Percentiles rank a stretch among this genome's conserved stretches.
Conservation (phyloP, 2,797 vertebrate genomes). For the Eptatretus atami region DNA sequence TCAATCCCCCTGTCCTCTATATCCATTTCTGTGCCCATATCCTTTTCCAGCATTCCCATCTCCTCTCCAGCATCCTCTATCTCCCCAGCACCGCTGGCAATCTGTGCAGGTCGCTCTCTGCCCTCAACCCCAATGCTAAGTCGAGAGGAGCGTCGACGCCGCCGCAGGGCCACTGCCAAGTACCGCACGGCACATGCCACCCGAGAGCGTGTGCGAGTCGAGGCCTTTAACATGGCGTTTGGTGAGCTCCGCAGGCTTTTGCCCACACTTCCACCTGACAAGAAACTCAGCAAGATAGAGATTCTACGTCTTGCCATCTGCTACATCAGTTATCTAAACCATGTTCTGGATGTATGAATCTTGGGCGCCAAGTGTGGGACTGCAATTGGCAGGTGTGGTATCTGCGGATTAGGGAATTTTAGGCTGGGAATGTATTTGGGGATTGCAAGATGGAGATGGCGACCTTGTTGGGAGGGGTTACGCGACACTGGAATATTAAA, state of each 20-base stretch:
- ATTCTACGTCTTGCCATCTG: constrained; percentile 36
- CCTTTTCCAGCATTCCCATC: too few species aligned
- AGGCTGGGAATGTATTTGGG: too few species aligned
- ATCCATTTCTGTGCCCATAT: too few species aligned
- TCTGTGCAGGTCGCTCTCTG: too few species aligned
- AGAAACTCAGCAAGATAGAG: constrained; percentile 47
- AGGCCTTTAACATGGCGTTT: constrained; percentile 41
- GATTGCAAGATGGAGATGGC: too few species aligned
- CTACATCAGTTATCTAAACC: constrained; percentile 46
- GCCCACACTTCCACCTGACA: constrained; percentile 39
- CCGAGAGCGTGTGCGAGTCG: constrained; percentile 32
- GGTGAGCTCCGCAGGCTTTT: constrained; percentile 32
- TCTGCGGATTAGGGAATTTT: too few species aligned
- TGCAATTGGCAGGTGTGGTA: background rate
- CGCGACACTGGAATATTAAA: too few species aligned
- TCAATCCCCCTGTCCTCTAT: too few species aligned
- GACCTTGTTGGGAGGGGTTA: too few species aligned
- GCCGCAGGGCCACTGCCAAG: constrained; percentile 26
- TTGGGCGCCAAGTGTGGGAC: background rate
- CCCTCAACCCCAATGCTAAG: constrained; percentile 24
- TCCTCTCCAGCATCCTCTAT: too few species aligned
- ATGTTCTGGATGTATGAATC: constrained; percentile 26
- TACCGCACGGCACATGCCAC: constrained; percentile 38
- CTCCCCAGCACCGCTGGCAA: too few species aligned
- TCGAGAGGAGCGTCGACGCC: constrained; percentile 31